Conservation (phyloP, 92 coral and sea anemone species). For the Zoanthus solanderi region DNA sequence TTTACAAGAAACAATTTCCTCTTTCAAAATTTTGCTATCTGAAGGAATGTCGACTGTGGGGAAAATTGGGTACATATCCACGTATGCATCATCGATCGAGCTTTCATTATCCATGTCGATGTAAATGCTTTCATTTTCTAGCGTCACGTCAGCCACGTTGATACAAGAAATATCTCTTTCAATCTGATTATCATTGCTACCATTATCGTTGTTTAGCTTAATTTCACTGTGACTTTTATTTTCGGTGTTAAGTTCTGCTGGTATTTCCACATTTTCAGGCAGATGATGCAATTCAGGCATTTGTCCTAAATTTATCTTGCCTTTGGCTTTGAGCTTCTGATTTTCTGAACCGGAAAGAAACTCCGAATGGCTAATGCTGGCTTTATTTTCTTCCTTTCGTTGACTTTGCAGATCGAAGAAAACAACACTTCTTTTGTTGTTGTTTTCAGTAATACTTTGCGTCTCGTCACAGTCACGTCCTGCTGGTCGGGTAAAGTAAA, state of each 20-base stretch:
- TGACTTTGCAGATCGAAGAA: not conserved
- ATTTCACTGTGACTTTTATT: not conserved
- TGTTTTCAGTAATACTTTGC: not conserved
- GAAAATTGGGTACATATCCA: not conserved
- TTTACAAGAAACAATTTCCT: not conserved
- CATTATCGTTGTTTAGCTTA: not conserved
- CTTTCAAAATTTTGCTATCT: not conserved
- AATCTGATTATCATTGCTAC: not conserved
- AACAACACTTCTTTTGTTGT: not conserved
- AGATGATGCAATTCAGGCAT: not conserved
- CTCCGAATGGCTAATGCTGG: not conserved
- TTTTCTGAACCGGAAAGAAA: not conserved
- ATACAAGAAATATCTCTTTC: not conserved
- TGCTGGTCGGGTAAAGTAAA: not conserved
- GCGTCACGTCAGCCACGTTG: not conserved
- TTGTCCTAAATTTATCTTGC: not conserved
- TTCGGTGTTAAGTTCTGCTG: not conserved
- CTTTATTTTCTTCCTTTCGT: not conserved
- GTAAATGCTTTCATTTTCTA: not conserved
- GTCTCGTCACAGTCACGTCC: not conserved
- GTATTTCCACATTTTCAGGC: not conserved
- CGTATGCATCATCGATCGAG: conserved; percentile 2
- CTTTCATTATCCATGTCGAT: not conserved
- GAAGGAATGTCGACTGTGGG: not conserved
- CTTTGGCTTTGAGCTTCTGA: not conserved